Base-by-base conservation (phyloP, 2,113 vertebrate species). In the Semnornis frantzii region DNA sequence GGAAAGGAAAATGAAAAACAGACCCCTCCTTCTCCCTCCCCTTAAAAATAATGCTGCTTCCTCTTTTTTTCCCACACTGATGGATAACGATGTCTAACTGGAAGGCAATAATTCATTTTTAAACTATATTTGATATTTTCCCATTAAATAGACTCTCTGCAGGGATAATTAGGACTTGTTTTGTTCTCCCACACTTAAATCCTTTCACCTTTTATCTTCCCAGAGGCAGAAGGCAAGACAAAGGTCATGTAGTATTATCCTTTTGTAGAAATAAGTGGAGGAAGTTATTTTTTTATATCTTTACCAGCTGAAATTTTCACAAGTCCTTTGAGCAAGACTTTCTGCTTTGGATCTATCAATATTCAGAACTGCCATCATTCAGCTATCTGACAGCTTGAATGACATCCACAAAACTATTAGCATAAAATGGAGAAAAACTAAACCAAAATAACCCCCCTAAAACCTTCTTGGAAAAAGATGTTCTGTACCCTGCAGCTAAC, bases 221-320 rank as follows among this genome's bases (percentile, higher is more conserved):
- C 39, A 83, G 65, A 58, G 46, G 63, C 48, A 87, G 55, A 85
- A 94, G 69, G 82, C 58, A 94, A 90, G 65, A 96, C 54, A 82
- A 88, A 90, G 44, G 58, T 91, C 65, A 81, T 68, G 93, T 0
- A 4, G 16, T 63, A 74, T 68, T 48, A 71, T 12, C 9, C 20
- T 77, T 27, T 70, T 52, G 46, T 31, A 93, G 84, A 94, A 87
- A 85, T 65, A 91, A 92, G 77, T 9, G 14, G 37, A 79, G 15
- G 17, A 87, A 77, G 42, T 58, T 76, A 65, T 62, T 91, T 93
- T 93, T 59, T 84, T 23, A 18, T 50, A 70, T 44, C 54, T 81
- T 89, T 44, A 75, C 57, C 73, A 66, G 42, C 33, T 88, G 58
- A 11, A 19, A 80, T 12, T 76, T 62, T 57, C 54, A 88, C 12